Percentiles rank a stretch among this genome's conserved stretches.
phyloP scores from a whole-genome alignment of 2,888 invertebrate genomes.

The Carabus problematicus region DNA sequence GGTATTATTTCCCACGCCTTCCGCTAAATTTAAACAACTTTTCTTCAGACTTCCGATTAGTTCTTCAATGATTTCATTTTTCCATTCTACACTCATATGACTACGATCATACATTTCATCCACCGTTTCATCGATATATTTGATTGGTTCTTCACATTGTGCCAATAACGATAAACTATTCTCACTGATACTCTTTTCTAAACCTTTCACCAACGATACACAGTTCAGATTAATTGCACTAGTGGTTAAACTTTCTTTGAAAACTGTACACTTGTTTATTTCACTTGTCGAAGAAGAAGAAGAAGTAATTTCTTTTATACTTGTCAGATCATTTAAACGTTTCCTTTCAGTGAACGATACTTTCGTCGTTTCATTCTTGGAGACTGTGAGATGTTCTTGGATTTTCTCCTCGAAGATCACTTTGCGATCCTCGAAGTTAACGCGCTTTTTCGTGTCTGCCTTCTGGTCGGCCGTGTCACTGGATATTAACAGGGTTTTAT shows the following conservation, averaged over 20 bases:
- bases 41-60: conserved; percentile 47
- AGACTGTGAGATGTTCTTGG: conserved; percentile 2
- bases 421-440: conserved; percentile 54
- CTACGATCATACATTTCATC: conserved; percentile 57
- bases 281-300: conserved; percentile 28
- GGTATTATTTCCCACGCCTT: conserved; percentile 23
- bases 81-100: conserved; percentile 55
- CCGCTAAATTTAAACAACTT: conserved; percentile 31
- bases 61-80: conserved; percentile 53
- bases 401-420: conserved; percentile 27
- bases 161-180: conserved; percentile 55
- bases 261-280: conserved; percentile 21
- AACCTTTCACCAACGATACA: conserved; percentile 46
- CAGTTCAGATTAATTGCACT: conserved; percentile 31
- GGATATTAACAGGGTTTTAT: conserved; percentile 31
- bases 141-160: conserved; percentile 54
- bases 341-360: conserved; percentile 44
- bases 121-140: conserved; percentile 57
- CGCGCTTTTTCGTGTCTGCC: conserved; percentile 53
- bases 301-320: conserved; percentile 33
- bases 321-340: conserved; percentile 24
- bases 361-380: conserved; percentile 35
- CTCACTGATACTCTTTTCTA: conserved; percentile 57
- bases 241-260: conserved; percentile 24
- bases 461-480: conserved; percentile 13